Conservation (phyloP, 2,797 vertebrate genomes). For the Valencia hispanica region DNA sequence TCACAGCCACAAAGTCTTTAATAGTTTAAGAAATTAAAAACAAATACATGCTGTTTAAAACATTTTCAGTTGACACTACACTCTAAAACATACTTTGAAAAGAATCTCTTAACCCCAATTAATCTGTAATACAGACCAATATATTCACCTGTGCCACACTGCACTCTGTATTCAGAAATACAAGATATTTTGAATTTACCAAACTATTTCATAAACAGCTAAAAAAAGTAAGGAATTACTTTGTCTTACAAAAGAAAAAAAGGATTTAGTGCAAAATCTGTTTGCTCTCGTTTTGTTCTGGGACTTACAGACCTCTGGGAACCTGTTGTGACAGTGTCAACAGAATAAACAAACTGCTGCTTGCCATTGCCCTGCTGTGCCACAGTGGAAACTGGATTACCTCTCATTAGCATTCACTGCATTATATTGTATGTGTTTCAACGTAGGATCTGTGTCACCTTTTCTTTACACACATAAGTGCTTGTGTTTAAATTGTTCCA, state of each 20-base stretch:
- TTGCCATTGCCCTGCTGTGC: conserved; percentile 34
- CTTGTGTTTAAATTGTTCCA: conserved; percentile 39
- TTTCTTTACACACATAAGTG: background rate
- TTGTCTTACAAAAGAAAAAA: conserved; percentile 14
- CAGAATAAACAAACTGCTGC: conserved; percentile 60
- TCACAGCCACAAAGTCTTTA: conserved; percentile 23
- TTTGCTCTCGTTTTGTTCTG: conserved; percentile 34
- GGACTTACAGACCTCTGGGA: conserved; percentile 47
- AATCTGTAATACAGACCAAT: background rate
- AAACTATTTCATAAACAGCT: background rate
- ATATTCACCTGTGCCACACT: background rate
- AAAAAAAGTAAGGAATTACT: conserved; percentile 6
- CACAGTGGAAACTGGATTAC: conserved; percentile 48
- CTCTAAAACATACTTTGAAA: background rate
- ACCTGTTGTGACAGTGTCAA: conserved; percentile 53
- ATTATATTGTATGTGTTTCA: conserved; percentile 25
- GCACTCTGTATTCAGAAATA: background rate
- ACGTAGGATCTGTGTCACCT: background rate
- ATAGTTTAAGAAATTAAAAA: background rate
- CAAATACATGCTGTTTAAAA: background rate
- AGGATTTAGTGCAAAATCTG: conserved; percentile 17
- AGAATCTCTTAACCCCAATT: background rate
- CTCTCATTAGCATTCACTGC: conserved; percentile 54
- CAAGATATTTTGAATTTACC: background rate
- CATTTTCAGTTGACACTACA: background rate